A percentile compares a stretch with the other conserved stretches of the same genome.
Conservation (phyloP, 2,113 vertebrate genomes). For the Sylvilagus bachmani region DNA sequence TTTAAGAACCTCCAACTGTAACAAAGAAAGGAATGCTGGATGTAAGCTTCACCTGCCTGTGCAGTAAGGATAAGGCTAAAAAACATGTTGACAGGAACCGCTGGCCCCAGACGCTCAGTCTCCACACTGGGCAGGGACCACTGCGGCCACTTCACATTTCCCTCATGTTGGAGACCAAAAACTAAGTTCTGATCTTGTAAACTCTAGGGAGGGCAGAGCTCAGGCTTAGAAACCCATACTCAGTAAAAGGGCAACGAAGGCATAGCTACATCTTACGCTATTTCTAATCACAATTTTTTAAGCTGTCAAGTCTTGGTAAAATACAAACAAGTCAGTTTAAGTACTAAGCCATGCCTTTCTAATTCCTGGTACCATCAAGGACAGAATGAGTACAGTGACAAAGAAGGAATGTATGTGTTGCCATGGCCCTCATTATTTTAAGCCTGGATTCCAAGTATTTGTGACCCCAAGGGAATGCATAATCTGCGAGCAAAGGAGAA, state of each 20-base stretch:
- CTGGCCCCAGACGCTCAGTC: background rate
- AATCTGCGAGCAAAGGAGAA: constrained; percentile 62
- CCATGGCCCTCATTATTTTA: constrained; percentile 46
- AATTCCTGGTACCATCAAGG: background rate
- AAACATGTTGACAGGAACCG: background rate
- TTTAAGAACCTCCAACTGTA: background rate
- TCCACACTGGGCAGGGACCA: rapidly evolving
- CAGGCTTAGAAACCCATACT: background rate
- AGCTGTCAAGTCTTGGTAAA: background rate
- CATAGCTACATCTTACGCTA: background rate
- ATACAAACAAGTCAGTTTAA: background rate
- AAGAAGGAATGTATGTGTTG: background rate
- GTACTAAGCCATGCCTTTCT: background rate
- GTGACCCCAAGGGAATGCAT: constrained; percentile 63
- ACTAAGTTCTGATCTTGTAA: background rate
- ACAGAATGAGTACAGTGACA: background rate
- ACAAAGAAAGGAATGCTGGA: background rate
- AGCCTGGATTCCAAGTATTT: constrained; percentile 64
- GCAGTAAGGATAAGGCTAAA: background rate
- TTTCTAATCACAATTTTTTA: background rate
- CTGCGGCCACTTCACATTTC: background rate
- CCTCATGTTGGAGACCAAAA: background rate
- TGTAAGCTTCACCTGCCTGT: background rate
- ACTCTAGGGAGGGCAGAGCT: background rate
- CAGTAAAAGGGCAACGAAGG: background rate